Evolutionary conservation across 2,113 vertebrate species (phyloP).

Genomic region (Podarcis cretensis): DNA sequence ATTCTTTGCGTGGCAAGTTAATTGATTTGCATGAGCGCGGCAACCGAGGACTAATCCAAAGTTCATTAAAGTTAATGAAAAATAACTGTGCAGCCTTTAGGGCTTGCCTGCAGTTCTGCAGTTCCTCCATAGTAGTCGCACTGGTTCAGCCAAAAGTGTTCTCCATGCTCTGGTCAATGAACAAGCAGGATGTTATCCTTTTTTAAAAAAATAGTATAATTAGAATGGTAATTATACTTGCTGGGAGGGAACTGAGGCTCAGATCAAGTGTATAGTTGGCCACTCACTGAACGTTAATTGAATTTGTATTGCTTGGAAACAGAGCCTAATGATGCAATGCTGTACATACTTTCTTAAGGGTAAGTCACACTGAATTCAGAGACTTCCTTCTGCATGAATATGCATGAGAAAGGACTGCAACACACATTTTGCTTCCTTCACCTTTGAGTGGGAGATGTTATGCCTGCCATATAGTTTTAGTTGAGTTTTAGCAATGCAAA

Average conservation of each 20-base stretch:
- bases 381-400: background rate
- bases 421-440: too few relatives aligned
- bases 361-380: background rate
- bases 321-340: background rate
- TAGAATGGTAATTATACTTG: background rate
- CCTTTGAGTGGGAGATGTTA: background rate
- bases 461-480: background rate
- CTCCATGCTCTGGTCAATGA: background rate
- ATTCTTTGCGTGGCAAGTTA: background rate
- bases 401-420: too few relatives aligned
- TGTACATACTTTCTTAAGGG: background rate
- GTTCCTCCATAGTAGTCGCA: background rate
- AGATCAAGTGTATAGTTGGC: background rate
- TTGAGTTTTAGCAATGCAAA: background rate
- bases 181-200: background rate
- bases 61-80: slow-evolving; percentile 2
- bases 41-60: background rate
- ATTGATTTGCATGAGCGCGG: background rate
- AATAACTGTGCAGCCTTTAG: background rate
- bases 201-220: background rate
- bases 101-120: background rate
- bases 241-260: background rate
- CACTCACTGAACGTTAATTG: slow-evolving; percentile 3
- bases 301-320: background rate
- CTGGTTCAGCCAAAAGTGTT: background rate